Percentiles rank a stretch among this genome's conserved stretches.
Conservation (phyloP, 2,888 invertebrate genomes). For the Scaptomyza polygonia region DNA sequence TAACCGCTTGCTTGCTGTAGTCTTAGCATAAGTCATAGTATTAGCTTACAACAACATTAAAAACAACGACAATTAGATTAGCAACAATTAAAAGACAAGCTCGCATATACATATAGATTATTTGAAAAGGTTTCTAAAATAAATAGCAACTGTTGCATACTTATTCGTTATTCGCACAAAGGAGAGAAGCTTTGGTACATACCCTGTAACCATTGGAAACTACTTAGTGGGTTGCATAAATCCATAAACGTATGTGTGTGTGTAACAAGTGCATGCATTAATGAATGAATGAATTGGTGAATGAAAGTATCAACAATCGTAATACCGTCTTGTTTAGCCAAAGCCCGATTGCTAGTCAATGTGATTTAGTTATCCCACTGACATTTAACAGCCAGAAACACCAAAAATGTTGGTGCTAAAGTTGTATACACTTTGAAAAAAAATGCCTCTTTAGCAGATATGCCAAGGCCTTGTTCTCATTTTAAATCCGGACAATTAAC, state of each 20-base stretch:
- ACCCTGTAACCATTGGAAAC: neutral
- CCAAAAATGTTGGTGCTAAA: neutral
- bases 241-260: neutral
- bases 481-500: neutral
- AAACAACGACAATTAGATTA: conserved; percentile 39
- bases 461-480: neutral
- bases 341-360: neutral
- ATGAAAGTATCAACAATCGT: neutral
- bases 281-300: neutral
- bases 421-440: neutral
- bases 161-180: conserved; percentile 2
- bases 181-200: neutral
- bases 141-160: conserved; percentile 4
- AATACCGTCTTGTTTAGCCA: neutral
- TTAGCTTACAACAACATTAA: conserved; percentile 38
- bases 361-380: neutral
- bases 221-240: neutral
- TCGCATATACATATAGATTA: neutral
- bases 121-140: neutral
- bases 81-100: conserved; percentile 6
- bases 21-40: conserved; percentile 52
- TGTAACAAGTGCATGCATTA: neutral
- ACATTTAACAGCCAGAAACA: neutral
- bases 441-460: neutral
- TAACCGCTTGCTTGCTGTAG: conserved; percentile 61